Base-by-base conservation (phyloP, 2,797 vertebrate species). In the Myotis planiceps region DNA sequence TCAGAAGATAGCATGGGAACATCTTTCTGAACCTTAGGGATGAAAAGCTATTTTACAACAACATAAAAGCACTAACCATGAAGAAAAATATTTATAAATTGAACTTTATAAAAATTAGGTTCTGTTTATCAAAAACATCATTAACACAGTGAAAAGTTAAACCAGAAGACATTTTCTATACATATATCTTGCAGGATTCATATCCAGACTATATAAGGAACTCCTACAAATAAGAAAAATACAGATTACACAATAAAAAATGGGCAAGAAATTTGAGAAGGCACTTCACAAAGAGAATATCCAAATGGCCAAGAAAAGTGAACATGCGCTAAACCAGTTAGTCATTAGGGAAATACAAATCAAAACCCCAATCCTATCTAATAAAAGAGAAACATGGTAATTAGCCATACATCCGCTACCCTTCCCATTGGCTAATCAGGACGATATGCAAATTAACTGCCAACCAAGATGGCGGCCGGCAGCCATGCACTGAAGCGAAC, bases 361-460 rank as follows among this genome's bases (percentile, higher is more conserved):
- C 49, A 95, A 96, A 88, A 79, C 21, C 79, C 72, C 9, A 71
- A n/a, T n/a, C n/a, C n/a, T n/a, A n/a, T n/a, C n/a, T n/a, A n/a
- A n/a, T n/a, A n/a, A n/a, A n/a, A n/a, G n/a, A n/a, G n/a, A n/a
- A n/a, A n/a, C n/a, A n/a, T n/a, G n/a, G n/a, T n/a, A n/a, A n/a
- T n/a, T n/a, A n/a, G n/a, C n/a, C n/a, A n/a, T n/a, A n/a, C n/a
- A n/a, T n/a, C n/a, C n/a, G n/a, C n/a, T n/a, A n/a, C n/a, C n/a
- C n/a, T n/a, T n/a, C n/a, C n/a, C n/a, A n/a, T n/a, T n/a, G n/a
- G n/a, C n/a, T n/a, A n/a, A n/a, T n/a, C n/a, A n/a, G n/a, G n/a
- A n/a, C n/a, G n/a, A n/a, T n/a, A n/a, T n/a, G n/a, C n/a, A n/a
- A n/a, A n/a, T n/a, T n/a, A n/a, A n/a, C n/a, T n/a, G n/a, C n/a